These are phyloP conservation scores for Microtus oregoni DNA, from an alignment of 2,113 vertebrate species.

Conservation along the genomic window DNA sequence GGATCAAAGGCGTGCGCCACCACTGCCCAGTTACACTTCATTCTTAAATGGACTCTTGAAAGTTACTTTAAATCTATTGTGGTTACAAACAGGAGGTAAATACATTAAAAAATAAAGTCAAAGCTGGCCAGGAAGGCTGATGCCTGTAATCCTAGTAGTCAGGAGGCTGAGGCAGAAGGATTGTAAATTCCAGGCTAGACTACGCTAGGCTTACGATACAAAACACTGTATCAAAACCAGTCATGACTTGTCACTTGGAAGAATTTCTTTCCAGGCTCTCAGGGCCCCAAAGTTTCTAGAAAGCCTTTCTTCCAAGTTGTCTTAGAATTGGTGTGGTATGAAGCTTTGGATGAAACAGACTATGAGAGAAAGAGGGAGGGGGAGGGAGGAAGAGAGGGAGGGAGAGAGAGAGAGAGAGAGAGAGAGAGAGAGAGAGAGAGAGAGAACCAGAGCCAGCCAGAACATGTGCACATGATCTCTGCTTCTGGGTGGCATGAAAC, in stretches of 20 bases:
- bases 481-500: neutral
- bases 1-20: neutral
- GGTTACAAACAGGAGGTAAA: neutral
- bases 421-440: too few relatives aligned
- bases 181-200: neutral
- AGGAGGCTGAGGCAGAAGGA: neutral
- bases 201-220: neutral
- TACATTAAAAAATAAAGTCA: constrained; percentile 41
- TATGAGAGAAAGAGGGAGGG: too few relatives aligned
- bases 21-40: neutral
- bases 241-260: neutral
- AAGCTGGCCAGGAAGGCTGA: neutral
- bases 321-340: neutral
- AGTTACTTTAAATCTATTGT: neutral
- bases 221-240: too few relatives aligned
- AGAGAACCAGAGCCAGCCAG: too few relatives aligned
- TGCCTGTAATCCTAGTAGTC: neutral
- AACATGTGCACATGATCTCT: neutral
- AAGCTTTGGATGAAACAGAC: neutral
- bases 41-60: constrained; percentile 38
- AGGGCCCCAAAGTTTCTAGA: neutral
- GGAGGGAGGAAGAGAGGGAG: too few relatives aligned
- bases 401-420: too few relatives aligned
- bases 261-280: neutral
- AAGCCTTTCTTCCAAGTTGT: neutral